Percentiles rank a stretch among this genome's conserved stretches.
These are phyloP conservation scores for Micrasema longulum DNA, from an alignment of 1,140 invertebrate species.

Conservation along the genomic window DNA sequence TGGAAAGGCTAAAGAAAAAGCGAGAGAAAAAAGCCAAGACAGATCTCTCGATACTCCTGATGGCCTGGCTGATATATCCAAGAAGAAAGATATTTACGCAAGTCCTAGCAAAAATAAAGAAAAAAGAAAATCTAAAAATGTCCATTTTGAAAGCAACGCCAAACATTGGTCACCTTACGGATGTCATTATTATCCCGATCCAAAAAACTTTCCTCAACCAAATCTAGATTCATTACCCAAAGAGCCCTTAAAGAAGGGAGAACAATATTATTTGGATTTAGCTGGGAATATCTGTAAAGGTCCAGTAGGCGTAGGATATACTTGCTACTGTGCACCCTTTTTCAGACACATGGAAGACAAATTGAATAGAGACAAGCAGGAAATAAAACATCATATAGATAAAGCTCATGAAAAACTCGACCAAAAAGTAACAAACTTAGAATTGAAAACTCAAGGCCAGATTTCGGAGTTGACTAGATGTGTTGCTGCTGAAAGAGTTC, in stretches of 20 bases:
- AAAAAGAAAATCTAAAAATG: slow-evolving; percentile 65
- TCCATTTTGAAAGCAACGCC: slow-evolving; percentile 63
- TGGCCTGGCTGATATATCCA: slow-evolving; percentile 54
- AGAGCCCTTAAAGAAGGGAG: slow-evolving; percentile 87
- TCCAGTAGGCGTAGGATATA: slow-evolving; percentile 88
- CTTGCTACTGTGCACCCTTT: slow-evolving; percentile 82
- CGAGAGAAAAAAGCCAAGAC: slow-evolving; percentile 65
- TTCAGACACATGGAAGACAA: slow-evolving; percentile 89
- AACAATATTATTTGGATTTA: slow-evolving; percentile 94
- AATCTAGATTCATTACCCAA: slow-evolving; percentile 86
- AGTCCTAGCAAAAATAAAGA: slow-evolving; percentile 64
- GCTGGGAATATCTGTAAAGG: slow-evolving; percentile 97
- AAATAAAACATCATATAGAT: slow-evolving; percentile 86
- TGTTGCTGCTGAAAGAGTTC: slow-evolving; percentile 72
- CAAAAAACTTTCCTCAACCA: slow-evolving; percentile 85
- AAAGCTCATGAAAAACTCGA: slow-evolving; percentile 84
- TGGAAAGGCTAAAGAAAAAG: slow-evolving; percentile 62
- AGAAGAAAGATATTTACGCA: slow-evolving; percentile 60
- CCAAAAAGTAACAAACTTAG: slow-evolving; percentile 84
- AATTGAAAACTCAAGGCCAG: slow-evolving; percentile 81
- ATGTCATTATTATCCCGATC: slow-evolving; percentile 88
- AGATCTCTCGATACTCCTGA: slow-evolving; percentile 62
- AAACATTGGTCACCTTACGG: slow-evolving; percentile 87
- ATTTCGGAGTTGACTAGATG: slow-evolving; percentile 78
- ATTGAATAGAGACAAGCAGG: slow-evolving; percentile 85